These are phyloP conservation scores for Heterodera carotae DNA, from an alignment of 1,140 invertebrate genomes.

Conservation along the genomic window DNA sequence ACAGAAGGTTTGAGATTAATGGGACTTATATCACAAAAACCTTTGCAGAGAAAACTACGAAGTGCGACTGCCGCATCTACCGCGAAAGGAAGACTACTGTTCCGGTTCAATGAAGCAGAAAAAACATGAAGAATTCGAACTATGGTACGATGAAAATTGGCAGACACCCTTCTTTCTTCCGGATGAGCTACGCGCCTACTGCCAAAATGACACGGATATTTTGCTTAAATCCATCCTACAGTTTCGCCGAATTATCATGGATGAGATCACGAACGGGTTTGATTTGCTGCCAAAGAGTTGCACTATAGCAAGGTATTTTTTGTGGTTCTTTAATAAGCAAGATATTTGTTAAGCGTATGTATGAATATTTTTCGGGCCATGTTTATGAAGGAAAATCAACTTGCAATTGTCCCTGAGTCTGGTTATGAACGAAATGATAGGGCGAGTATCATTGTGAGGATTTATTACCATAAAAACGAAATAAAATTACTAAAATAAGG, in stretches of 20 bases:
- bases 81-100: neutral
- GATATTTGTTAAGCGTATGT: neutral
- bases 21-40: too few species aligned
- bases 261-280: neutral
- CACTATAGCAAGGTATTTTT: constrained; percentile 3
- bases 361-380: constrained; percentile 10
- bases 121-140: neutral
- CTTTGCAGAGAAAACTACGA: neutral
- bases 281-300: neutral
- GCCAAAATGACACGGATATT: constrained; percentile 11
- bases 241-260: constrained; percentile 14
- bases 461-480: too few species aligned
- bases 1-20: neutral
- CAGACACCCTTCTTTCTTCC: constrained; percentile 1
- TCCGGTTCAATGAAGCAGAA: constrained; percentile 3
- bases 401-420: constrained; percentile 5
- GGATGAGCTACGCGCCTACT: neutral
- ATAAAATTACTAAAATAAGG: neutral
- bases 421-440: constrained; percentile 13
- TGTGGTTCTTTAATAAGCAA: too few species aligned
- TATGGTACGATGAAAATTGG: neutral
- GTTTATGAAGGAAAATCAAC: constrained; percentile 2
- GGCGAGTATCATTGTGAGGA: neutral
- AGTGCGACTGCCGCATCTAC: neutral
- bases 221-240: neutral